A percentile compares a stretch with the other conserved stretches of the same genome.
phyloP scores from a whole-genome alignment of 1,140 invertebrate species.

The Cepaea nemoralis region DNA sequence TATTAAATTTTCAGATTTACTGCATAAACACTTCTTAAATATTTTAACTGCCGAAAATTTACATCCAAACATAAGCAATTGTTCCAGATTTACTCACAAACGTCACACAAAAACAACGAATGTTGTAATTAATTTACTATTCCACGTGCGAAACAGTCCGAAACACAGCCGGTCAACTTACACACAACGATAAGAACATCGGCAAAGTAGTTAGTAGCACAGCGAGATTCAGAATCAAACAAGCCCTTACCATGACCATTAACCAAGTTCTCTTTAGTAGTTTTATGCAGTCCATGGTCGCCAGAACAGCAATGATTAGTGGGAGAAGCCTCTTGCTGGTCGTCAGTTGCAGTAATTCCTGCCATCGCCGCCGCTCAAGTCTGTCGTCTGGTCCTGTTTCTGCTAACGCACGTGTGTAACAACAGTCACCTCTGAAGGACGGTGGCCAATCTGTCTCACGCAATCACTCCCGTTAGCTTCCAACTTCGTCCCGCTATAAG shows the following conservation, averaged over 20 bases:
- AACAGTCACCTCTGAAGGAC: constrained; percentile 39
- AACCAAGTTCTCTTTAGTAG: not conserved
- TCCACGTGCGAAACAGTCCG: too few relatives aligned
- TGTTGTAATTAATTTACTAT: not conserved
- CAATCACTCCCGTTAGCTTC: constrained; percentile 1
- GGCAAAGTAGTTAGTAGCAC: not conserved
- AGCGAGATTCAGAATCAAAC: not conserved
- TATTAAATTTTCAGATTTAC: too few relatives aligned
- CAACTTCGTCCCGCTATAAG: not conserved
- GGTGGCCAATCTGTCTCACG: constrained; percentile 24
- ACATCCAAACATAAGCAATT: too few relatives aligned
- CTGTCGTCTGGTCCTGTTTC: too few relatives aligned
- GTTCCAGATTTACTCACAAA: too few relatives aligned
- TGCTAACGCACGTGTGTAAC: constrained; percentile 27
- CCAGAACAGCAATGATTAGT: not conserved
- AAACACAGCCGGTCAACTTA: too few relatives aligned
- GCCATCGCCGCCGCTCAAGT: constrained; percentile 34
- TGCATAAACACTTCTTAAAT: too few relatives aligned
- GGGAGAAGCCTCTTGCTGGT: constrained; percentile 21
- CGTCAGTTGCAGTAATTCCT: constrained; percentile 38
- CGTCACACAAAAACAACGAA: too few relatives aligned
- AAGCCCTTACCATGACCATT: constrained; percentile 42
- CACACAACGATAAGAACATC: too few relatives aligned
- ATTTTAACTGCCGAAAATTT: too few relatives aligned
- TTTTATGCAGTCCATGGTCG: constrained; percentile 8